Evolutionary conservation across 2,113 vertebrate species (phyloP).

Genomic region (Rhagologus leucostigma): DNA sequence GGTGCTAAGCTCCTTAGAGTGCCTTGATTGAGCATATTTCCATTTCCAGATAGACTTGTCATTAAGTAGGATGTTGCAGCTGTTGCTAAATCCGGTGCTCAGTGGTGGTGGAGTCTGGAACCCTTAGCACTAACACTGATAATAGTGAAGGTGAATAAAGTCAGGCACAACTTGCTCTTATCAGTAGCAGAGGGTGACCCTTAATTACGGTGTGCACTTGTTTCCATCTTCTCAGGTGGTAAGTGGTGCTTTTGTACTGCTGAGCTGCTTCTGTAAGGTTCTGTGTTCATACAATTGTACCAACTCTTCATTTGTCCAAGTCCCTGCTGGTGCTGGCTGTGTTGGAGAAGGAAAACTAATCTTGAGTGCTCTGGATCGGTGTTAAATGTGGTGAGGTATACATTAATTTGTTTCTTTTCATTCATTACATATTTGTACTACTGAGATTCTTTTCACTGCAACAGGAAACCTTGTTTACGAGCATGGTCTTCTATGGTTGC

Average conservation of each 20-base stretch:
- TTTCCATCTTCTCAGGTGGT: background rate
- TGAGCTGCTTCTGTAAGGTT: background rate
- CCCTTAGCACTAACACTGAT: background rate
- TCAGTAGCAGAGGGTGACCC: background rate
- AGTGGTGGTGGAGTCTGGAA: background rate
- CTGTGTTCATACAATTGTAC: background rate
- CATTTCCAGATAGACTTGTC: background rate
- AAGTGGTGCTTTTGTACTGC: background rate
- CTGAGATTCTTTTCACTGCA: background rate
- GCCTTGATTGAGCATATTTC: background rate
- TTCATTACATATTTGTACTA: background rate
- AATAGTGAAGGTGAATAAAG: background rate
- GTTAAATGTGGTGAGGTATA: background rate
- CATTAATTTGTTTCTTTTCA: background rate
- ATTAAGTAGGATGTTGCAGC: background rate
- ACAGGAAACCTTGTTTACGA: background rate
- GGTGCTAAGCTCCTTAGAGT: background rate
- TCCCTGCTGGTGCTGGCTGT: background rate
- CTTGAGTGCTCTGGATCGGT: background rate
- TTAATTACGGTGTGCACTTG: accelerated
- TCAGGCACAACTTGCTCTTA: background rate
- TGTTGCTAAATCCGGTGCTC: background rate
- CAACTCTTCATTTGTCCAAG: background rate
- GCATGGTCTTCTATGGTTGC: background rate
- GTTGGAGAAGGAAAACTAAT: background rate